A percentile compares a stretch with the other conserved stretches of the same genome.
Conservation (phyloP, 2,888 invertebrate species). For the Gnatocerus cornutus region DNA sequence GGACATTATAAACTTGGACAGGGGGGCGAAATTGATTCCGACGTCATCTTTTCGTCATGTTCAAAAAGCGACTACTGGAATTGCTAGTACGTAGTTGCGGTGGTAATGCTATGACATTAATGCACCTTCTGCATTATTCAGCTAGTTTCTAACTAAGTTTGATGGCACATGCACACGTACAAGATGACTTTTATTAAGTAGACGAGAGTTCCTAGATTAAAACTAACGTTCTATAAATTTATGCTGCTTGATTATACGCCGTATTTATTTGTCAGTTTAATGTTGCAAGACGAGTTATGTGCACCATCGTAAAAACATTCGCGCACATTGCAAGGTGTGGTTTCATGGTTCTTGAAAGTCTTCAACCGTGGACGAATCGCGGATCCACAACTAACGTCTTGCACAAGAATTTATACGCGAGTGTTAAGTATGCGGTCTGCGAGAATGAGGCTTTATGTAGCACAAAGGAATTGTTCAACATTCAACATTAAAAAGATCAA, state of each 20-base stretch:
- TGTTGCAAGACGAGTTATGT: slow-evolving; percentile 39
- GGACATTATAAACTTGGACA: slow-evolving; percentile 25
- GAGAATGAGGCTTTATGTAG: not conserved
- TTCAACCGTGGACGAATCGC: slow-evolving; percentile 17
- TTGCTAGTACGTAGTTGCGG: slow-evolving; percentile 29
- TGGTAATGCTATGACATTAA: slow-evolving; percentile 30
- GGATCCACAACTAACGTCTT: slow-evolving; percentile 8
- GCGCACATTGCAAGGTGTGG: slow-evolving; percentile 35
- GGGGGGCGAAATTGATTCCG: slow-evolving; percentile 29
- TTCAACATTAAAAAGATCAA: not conserved
- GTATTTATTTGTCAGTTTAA: slow-evolving; percentile 43
- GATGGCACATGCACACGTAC: slow-evolving; percentile 19
- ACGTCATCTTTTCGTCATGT: slow-evolving; percentile 14
- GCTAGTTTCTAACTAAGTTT: slow-evolving; percentile 36
- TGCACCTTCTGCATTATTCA: slow-evolving; percentile 32
- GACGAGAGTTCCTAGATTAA: slow-evolving; percentile 33
- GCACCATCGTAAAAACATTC: slow-evolving; percentile 32
- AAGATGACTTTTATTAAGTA: slow-evolving; percentile 45
- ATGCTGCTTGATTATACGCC: slow-evolving; percentile 38
- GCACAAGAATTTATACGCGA: slow-evolving; percentile 4
- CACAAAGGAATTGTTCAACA: slow-evolving; percentile 4
- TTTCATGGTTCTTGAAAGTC: slow-evolving; percentile 29
- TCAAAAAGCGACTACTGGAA: slow-evolving; percentile 14
- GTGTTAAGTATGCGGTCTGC: slow-evolving; percentile 4
- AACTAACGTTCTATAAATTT: slow-evolving; percentile 39